Base-by-base conservation (phyloP, 2,797 vertebrate genomes). In the Avahi laniger region DNA sequence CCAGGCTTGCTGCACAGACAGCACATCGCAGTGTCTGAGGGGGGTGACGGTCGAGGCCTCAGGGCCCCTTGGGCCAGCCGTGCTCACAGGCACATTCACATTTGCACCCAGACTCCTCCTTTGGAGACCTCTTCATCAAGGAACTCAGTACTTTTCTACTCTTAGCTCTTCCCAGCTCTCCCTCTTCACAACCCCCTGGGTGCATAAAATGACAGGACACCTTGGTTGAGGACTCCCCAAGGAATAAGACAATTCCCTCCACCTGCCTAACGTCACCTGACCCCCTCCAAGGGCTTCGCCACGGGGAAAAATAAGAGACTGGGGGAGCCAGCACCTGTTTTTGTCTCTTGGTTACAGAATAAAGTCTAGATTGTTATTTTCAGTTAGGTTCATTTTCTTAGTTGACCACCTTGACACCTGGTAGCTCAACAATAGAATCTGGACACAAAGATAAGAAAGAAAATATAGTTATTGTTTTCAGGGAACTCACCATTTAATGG, bases 11-110 rank as follows among this genome's bases (percentile, higher is more conserved):
- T 11, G 1, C 10, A n/a, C 3, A 22, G 13, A 9, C 18, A 20
- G 28, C 12, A 10, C 4, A 13, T 18, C 1, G 22, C 1, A 3
- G 20, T 65, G 6, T 41, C 1, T 0, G 11, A n/a, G 1, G 33
- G 4, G 17, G 43, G 22, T 4, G 1, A 28, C 6, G 5, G 7
- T 7, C 20, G 14, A 7, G 2, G 20, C 54, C 7, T 46, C 18
- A 33, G 14, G 2, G 2, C 4, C 46, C 3, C 5, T 52, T 7
- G 0, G 33, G 0, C 0, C 1, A 9, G n/a, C 20, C 33, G 20
- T n/a, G 11, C 11, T 6, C 10, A 63, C 2, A 1, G 0, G 5
- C 18, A 3, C 48, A 22, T 18, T 18, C 6, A 1, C 0, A 35
- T 82, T 24, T 78, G 10, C 3, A 43, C 33, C 38, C 33, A n/a